Base-by-base conservation (phyloP, 2,888 invertebrate genomes). In the Cloeon dipterum region DNA sequence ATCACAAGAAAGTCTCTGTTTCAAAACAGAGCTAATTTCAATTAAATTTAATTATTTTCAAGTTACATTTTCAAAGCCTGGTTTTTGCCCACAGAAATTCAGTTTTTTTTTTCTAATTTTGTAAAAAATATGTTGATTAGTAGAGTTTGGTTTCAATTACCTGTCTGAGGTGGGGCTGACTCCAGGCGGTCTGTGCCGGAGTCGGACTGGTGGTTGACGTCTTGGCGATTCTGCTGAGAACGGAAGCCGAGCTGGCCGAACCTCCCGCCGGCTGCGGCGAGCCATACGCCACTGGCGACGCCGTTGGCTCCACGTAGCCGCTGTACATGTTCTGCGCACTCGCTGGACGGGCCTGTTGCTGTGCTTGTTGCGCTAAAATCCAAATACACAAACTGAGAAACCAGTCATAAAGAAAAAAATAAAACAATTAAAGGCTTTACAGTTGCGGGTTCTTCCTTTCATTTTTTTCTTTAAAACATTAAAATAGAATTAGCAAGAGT, bases 301-400 rank as follows among this genome's bases (percentile, higher is more conserved):
- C 70, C 38, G 75, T 77, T 21, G 77, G 66, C 55, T 78, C 85
- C 45, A 79, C 82, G 37, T 58, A 63, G 43, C 66, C 70, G 26
- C 57, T 55, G 49, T 76, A 76, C 17, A 74, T 68, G 46, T 71
- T 71, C 52, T 75, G 74, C 36, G 71, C 67, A 46, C 75, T 74
- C 36, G 66, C 65, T 20, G 76, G 72, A 46, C 75, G 62, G 42
- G 70, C 65, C 48, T 51, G 47, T 25, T 46, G 20, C 33, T 34
- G 39, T 10, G 34, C 32, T 26, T 25, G 40, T 36, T 37, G 40
- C 18, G 34, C 29, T 29, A n/a, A n/a, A 5, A 10, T 5, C 21
- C n/a, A 21, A 10, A 21, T 5, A 21, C 21, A 21, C n/a, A n/a
- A n/a, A n/a, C n/a, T n/a, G n/a, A n/a, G n/a, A n/a, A n/a, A n/a